Percentiles rank a stretch among this genome's conserved stretches.
phyloP scores from a whole-genome alignment of 2,113 vertebrate species.

The Parotia lawesii region DNA sequence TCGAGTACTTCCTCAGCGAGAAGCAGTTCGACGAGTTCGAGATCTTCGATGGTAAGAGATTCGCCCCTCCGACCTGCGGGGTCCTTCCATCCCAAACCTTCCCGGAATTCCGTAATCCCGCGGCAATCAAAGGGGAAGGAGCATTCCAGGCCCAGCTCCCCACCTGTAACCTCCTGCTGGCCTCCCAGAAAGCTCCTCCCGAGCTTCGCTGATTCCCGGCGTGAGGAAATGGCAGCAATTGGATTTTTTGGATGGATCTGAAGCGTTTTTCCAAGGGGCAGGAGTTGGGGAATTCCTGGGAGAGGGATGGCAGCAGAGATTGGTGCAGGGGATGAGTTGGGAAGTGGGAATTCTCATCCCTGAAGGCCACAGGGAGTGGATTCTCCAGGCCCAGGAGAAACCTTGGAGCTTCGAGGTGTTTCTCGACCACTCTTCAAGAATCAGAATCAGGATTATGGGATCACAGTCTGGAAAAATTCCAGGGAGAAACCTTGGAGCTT shows the following conservation, averaged over 20 bases:
- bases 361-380: rapidly evolving
- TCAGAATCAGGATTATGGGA: too few species aligned
- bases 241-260: neutral
- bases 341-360: neutral
- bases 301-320: neutral
- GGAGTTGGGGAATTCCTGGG: neutral
- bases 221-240: neutral
- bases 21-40: constrained; percentile 95
- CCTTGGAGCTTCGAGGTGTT: neutral
- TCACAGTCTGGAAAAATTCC: neutral
- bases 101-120: neutral
- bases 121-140: neutral
- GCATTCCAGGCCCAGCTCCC: neutral
- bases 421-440: too few species aligned
- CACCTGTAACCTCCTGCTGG: neutral
- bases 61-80: rapidly evolving
- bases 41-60: constrained; percentile 88
- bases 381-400: neutral
- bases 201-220: neutral
- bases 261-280: neutral
- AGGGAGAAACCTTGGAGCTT: neutral
- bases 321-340: neutral
- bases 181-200: neutral
- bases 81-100: neutral
- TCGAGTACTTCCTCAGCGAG: constrained; percentile 95